A percentile compares a stretch with the other conserved stretches of the same genome.
phyloP scores from a whole-genome alignment of 2,888 invertebrate species.

The Megastigmus dorsalis region DNA sequence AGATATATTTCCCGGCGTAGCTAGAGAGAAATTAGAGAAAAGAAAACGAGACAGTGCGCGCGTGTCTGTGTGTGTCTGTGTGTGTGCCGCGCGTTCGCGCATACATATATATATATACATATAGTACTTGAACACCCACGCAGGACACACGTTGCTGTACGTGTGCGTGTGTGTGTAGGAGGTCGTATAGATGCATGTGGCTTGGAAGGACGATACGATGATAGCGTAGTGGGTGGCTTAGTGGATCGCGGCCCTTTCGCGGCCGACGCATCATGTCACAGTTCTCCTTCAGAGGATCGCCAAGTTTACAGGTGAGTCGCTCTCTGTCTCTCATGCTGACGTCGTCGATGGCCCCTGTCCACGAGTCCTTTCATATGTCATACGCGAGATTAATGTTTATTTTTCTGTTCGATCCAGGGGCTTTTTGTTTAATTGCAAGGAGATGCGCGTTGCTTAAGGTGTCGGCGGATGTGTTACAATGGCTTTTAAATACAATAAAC shows the following conservation, averaged over 20 bases:
- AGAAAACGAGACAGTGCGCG: background rate
- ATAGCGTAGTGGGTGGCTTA: conserved; percentile 72
- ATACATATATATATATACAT: background rate
- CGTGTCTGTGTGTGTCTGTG: background rate
- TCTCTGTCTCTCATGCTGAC: no score
- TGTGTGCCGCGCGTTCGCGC: background rate
- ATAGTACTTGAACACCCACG: conserved; percentile 5
- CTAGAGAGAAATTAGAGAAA: no score
- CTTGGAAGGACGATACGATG: conserved; percentile 64
- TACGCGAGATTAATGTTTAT: no score
- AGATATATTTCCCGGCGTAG: no score
- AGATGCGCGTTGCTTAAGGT: no score
- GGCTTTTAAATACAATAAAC: no score
- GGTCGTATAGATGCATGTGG: conserved; percentile 50
- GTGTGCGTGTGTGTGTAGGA: conserved; percentile 31
- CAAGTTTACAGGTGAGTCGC: conserved; percentile 79
- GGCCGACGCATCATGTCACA: conserved; percentile 81
- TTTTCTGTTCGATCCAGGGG: no score
- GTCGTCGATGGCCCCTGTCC: no score
- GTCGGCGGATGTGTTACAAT: no score
- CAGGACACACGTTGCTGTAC: background rate
- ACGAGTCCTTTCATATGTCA: no score
- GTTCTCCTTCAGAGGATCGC: conserved; percentile 81
- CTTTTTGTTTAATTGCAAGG: no score
- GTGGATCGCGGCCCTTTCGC: conserved; percentile 72